Base-by-base conservation (phyloP, 2,888 invertebrate genomes). In the Rhagonycha lutea region DNA sequence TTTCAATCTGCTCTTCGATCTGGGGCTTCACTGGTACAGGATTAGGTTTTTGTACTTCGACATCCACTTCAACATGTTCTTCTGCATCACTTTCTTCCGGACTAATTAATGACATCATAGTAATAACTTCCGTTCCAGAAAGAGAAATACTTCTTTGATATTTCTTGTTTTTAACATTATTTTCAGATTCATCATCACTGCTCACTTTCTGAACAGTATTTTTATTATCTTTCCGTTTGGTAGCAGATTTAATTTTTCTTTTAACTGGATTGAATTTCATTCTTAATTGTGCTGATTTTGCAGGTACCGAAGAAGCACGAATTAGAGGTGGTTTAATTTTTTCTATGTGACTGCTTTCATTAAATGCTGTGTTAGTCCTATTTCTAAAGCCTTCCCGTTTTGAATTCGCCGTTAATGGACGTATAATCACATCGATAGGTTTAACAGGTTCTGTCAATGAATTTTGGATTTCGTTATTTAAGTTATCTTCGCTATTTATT, bases 41-140 rank as follows among this genome's bases (percentile, higher is more conserved):
- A 62, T 75, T 76, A 14, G 70, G 60, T 61, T 75, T 72, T 63
- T 76, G 71, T 69, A 81, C 82, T 32, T 79, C 77, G 18, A 69
- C 77, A 24, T 80, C 78, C 9, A 79, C 79, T 24, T 69, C 70
- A 32, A 61, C 70, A 26, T 79, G 79, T 11, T 89, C 89, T 80
- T 92, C 92, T 18, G 89, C 90, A 74, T 93, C 93, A 82, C 92
- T 92, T 61, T 91, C 92, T 14, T 91, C 91, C 0, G 93, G 92
- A 82, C 92, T 92, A 4, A 93, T 88, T 65, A 93, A 85, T 0
- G 93, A 93, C 0, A 93, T 92, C 89, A 93, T 90, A 0, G 93
- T 93, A 0, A 92, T 90, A 47, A 93, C 88, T 62, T 89, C 90
- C 1, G 83, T 82, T 4, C 84, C 86, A 61, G 82, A 80, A 24